Evolutionary conservation across 2,113 vertebrate species (phyloP), one percentile per base, ranked within the genome.

Genomic region (Porphyrio hochstetteri): DNA sequence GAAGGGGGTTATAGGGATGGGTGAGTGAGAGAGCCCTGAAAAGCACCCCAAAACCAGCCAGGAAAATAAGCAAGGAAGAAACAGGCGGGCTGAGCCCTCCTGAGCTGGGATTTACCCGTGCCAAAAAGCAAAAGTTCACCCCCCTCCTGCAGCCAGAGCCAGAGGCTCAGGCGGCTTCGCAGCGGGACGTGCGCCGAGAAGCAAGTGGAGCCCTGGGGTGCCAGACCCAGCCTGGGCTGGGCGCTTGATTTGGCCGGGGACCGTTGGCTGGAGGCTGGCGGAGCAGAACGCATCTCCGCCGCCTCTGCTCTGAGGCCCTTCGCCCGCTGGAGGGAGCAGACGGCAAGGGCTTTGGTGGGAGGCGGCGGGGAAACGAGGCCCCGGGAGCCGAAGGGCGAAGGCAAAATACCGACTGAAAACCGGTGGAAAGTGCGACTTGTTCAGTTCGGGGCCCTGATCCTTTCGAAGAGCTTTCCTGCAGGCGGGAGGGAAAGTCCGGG

Each of bases 321-420:
- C 5, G 68, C 48, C 96, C 98, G 94, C 97, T 96, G 97, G 97
- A 87, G 95, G 96, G 97, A 94, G 68, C 24, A 61, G 29, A 67
- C 29, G 55, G 92, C 97, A 95, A 93, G 46, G 57, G 18, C 60
- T 95, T 96, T n/a, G 17, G 23, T 38, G 17, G 53, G 63, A 19
- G 18, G 2, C 0, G 8, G 74, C 13, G 23, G 29, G 59, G 13
- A 75, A 69, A 28, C 20, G 4, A n/a, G n/a, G 35, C 42, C 13
- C 23, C 11, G 40, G 35, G 28, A 18, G 72, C 56, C 11, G 6
- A 28, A 85, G 40, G 29, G 48, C 3, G 33, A 29, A 53, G 44
- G 27, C 21, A 36, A 10, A 11, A 42, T 53, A 57, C 16, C 16
- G 5, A 15, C 21, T 5, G 1, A 33, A 72, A 78, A 29, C 0